These are phyloP conservation scores for Pipra filicauda DNA, from an alignment of 2,113 vertebrate genomes.

Conservation along the genomic window DNA sequence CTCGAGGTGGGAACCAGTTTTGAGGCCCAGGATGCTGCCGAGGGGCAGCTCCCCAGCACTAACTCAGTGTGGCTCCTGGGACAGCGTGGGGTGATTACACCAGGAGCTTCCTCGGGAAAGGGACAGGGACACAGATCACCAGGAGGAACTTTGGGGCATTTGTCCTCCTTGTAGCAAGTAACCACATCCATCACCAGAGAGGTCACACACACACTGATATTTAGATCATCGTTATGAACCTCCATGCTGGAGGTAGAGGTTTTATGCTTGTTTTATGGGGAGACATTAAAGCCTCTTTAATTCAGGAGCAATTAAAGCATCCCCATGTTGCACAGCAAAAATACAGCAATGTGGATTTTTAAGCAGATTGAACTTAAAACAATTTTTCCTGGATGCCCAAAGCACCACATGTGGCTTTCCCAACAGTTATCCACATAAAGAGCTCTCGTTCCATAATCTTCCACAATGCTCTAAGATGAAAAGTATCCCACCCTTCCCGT, in stretches of 20 bases:
- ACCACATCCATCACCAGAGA: rapidly evolving
- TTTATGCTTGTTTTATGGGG: background rate
- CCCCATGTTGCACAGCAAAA: background rate
- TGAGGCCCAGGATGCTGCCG: background rate
- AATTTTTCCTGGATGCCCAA: background rate
- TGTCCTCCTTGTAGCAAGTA: background rate
- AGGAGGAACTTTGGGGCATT: rapidly evolving
- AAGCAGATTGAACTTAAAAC: background rate
- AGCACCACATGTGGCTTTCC: background rate
- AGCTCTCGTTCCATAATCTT: background rate
- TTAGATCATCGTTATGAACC: rapidly evolving
- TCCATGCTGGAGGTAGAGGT: background rate
- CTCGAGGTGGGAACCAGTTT: background rate
- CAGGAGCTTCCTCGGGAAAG: background rate
- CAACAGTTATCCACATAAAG: background rate
- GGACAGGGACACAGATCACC: background rate
- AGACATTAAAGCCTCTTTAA: background rate
- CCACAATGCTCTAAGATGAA: background rate
- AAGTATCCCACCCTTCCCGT: background rate
- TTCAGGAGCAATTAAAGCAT: background rate
- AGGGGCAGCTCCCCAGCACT: background rate
- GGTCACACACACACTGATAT: rapidly evolving
- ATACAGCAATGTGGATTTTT: background rate
- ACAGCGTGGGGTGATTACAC: rapidly evolving
- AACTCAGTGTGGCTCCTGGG: rapidly evolving